Percentiles rank a stretch among this genome's conserved stretches.
Conservation (phyloP, 2,888 invertebrate species). For the Drosophila incognita region DNA sequence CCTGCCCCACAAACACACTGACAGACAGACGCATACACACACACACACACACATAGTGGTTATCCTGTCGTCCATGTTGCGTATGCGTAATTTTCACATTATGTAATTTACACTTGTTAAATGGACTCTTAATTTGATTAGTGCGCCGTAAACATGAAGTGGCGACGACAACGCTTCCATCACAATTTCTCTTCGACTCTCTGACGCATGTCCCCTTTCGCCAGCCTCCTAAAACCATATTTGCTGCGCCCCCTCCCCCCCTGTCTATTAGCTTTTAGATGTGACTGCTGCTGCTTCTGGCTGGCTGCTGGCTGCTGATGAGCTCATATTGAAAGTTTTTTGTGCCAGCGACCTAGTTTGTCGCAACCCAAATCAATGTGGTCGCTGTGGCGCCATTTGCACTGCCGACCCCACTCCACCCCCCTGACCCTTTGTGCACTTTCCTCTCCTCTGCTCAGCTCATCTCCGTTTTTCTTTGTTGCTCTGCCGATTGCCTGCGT, state of each 20-base stretch:
- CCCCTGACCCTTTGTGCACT: slow-evolving; percentile 57
- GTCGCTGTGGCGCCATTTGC: slow-evolving; percentile 77
- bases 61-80: slow-evolving; percentile 50
- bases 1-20: background rate
- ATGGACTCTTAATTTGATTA: slow-evolving; percentile 78
- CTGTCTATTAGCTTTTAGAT: slow-evolving; percentile 26
- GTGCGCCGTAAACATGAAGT: slow-evolving; percentile 70
- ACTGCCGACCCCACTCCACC: slow-evolving; percentile 52
- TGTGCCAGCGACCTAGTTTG: slow-evolving; percentile 78
- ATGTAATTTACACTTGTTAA: slow-evolving; percentile 77
- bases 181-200: slow-evolving; percentile 13
- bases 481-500: background rate
- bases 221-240: slow-evolving; percentile 61
- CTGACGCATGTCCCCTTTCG: slow-evolving; percentile 61
- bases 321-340: slow-evolving; percentile 79
- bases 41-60: background rate
- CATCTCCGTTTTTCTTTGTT: background rate
- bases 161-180: slow-evolving; percentile 32
- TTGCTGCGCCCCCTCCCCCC: slow-evolving; percentile 24
- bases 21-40: background rate
- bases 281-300: slow-evolving; percentile 44
- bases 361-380: slow-evolving; percentile 81
- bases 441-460: background rate
- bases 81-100: slow-evolving; percentile 80
- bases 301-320: slow-evolving; percentile 58